A percentile compares a stretch with the other conserved stretches of the same genome.
Evolutionary conservation across 2,797 vertebrate genomes (phyloP).

Genomic region (Mormyrus hasselquistii): DNA sequence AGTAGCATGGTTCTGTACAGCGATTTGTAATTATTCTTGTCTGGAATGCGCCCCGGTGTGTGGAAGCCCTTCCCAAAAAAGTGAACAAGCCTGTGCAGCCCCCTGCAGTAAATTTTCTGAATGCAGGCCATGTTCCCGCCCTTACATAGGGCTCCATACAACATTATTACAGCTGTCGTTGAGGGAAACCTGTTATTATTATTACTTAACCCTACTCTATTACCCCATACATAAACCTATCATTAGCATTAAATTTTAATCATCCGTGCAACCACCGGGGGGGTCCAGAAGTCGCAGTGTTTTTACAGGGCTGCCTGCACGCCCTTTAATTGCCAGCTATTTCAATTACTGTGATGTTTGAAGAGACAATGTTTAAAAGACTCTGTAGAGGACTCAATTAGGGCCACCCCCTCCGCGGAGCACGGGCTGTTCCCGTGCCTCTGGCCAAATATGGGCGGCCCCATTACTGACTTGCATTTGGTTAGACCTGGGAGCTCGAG

Average conservation of each 20-base stretch:
- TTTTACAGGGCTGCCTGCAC: constrained; percentile 35
- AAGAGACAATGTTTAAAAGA: constrained; percentile 48
- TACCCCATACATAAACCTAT: constrained; percentile 54
- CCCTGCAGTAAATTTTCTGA: constrained; percentile 36
- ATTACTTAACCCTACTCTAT: constrained; percentile 54
- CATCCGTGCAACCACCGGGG: constrained; percentile 47
- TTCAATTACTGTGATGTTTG: constrained; percentile 46
- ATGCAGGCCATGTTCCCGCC: constrained; percentile 48
- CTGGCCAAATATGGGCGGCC: constrained; percentile 18
- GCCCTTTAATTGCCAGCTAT: constrained; percentile 44
- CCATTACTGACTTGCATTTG: neutral
- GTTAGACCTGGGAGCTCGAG: neutral
- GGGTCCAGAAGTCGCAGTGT: constrained; percentile 20
- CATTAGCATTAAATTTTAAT: constrained; percentile 64
- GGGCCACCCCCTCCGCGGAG: constrained; percentile 27
- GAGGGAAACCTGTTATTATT: constrained; percentile 52
- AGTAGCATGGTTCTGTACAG: neutral
- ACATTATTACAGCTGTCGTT: constrained; percentile 60
- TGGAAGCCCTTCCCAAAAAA: constrained; percentile 13
- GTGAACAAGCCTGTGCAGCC: constrained; percentile 32
- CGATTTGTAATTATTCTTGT: constrained; percentile 20
- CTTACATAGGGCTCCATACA: constrained; percentile 57
- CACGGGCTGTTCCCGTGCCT: constrained; percentile 25
- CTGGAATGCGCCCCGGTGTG: neutral
- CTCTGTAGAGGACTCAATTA: constrained; percentile 45